These are phyloP conservation scores for Pycnonotus jocosus DNA, from an alignment of 2,113 vertebrate genomes.

Conservation along the genomic window DNA sequence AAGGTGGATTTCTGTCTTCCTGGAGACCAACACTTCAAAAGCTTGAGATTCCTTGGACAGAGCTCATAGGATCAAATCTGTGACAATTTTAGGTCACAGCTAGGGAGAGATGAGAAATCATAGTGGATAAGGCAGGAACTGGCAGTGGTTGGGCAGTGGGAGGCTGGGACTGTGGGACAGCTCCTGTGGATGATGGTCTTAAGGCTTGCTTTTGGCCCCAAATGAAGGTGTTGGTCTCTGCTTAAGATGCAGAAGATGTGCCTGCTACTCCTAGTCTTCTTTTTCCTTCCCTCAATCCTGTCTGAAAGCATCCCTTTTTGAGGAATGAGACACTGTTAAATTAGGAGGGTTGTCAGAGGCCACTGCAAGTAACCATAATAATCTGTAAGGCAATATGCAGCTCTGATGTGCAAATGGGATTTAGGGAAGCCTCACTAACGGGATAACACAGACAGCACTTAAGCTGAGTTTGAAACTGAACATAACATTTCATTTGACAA, in stretches of 20 bases:
- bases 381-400: background rate
- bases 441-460: background rate
- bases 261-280: background rate
- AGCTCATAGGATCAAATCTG: background rate
- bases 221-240: background rate
- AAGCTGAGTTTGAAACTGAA: slow-evolving; percentile 34
- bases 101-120: background rate
- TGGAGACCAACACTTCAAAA: background rate
- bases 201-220: background rate
- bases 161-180: background rate
- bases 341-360: background rate
- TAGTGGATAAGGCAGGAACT: background rate
- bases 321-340: background rate
- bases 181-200: background rate
- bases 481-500: background rate
- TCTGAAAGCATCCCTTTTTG: background rate
- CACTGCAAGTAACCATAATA: background rate
- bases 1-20: background rate
- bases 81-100: background rate
- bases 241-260: fast-evolving
- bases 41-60: background rate
- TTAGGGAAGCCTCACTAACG: background rate
- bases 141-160: background rate
- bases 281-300: background rate
- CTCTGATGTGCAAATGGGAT: slow-evolving; percentile 22